phyloP scores from a whole-genome alignment of 2,113 vertebrate species.

The Phalacrocorax brasilianus region DNA sequence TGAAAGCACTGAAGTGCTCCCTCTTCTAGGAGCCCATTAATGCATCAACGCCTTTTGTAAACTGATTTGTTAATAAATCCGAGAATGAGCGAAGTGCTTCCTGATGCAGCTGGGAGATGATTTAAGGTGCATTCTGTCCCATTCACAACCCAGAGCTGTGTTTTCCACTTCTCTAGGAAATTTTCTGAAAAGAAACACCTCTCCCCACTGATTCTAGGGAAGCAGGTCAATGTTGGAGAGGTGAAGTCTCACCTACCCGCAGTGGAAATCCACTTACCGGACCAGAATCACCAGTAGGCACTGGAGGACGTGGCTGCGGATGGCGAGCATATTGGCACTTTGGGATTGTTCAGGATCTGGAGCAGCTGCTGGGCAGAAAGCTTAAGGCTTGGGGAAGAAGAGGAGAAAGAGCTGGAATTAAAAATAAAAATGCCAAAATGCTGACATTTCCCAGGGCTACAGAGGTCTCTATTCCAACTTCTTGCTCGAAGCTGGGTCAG shows the following conservation, averaged over 20 bases:
- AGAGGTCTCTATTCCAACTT: not conserved
- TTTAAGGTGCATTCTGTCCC: not conserved
- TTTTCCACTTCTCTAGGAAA: not conserved
- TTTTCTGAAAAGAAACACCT: not conserved
- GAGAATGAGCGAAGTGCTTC: not conserved
- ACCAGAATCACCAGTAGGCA: not conserved
- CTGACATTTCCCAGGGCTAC: not conserved
- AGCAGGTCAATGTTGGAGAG: not conserved
- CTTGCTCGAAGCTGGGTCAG: not conserved
- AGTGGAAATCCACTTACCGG: not conserved
- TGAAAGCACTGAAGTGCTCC: not conserved
- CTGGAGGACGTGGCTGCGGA: not conserved
- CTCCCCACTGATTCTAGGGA: not conserved
- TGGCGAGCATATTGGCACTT: not conserved
- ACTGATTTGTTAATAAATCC: not conserved
- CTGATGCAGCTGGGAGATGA: not conserved
- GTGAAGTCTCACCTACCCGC: not conserved
- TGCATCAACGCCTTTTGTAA: not conserved
- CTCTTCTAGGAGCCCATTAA: not conserved
- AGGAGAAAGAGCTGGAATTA: not conserved
- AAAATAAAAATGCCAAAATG: not conserved
- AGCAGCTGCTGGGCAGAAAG: not conserved
- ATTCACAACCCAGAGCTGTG: not conserved
- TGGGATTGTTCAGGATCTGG: not conserved
- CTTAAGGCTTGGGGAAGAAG: not conserved